phyloP scores from a whole-genome alignment of 2,113 vertebrate species.

The Seriola aureovittata region DNA sequence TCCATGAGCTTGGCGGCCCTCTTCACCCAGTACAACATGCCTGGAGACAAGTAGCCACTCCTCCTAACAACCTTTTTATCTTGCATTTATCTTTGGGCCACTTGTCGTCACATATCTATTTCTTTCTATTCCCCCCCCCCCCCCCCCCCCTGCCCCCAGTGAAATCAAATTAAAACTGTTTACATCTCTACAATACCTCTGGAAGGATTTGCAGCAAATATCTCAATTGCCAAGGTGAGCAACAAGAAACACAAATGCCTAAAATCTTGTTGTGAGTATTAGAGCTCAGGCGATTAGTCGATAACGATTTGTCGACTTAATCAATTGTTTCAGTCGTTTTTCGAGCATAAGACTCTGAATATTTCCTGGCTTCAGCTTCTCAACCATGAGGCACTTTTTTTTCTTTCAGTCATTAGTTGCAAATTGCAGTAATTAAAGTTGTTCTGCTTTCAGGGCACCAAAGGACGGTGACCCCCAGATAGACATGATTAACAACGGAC shows the following conservation, averaged over 20 bases:
- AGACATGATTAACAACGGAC: slow-evolving; percentile 84
- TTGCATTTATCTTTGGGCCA: background rate
- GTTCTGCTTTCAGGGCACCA: slow-evolving; percentile 63
- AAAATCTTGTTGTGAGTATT: background rate
- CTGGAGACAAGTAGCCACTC: slow-evolving; percentile 84
- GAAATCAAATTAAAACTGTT: slow-evolving; percentile 85
- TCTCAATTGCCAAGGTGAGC: slow-evolving; percentile 82
- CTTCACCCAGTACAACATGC: slow-evolving; percentile 83
- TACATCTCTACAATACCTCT: slow-evolving; percentile 82
- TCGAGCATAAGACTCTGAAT: too few species aligned
- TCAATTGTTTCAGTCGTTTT: background rate
- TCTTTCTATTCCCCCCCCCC: background rate
- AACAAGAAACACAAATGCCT: background rate
- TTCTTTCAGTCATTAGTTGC: background rate
- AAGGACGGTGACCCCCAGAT: slow-evolving; percentile 64
- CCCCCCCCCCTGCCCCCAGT: slow-evolving; percentile 64
- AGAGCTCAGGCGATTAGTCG: too few species aligned
- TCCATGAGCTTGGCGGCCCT: slow-evolving; percentile 82
- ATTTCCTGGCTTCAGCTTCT: too few species aligned
- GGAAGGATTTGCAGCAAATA: slow-evolving; percentile 86
- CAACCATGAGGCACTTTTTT: too few species aligned
- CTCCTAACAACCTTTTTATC: background rate
- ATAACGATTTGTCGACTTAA: background rate
- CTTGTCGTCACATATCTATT: background rate
- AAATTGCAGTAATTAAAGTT: background rate